Conservation (phyloP, 2,888 invertebrate species). For the Gandaritis pyraliata region DNA sequence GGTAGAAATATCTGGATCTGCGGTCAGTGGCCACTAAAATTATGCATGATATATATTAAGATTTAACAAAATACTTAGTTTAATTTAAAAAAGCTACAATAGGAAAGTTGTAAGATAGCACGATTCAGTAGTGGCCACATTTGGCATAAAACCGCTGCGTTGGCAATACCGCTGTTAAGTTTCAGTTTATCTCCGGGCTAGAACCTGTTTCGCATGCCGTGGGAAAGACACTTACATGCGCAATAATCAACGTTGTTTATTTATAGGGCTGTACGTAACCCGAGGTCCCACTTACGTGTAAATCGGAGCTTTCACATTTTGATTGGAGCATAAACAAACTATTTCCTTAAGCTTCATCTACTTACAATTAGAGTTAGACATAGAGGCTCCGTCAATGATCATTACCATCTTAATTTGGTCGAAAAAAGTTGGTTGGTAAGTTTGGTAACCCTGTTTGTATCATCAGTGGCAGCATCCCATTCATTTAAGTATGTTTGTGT, state of each 20-base stretch:
- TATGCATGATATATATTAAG: too few species aligned
- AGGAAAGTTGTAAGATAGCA: too few species aligned
- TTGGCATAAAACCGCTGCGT: slow-evolving; percentile 1
- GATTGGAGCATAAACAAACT: slow-evolving; percentile 42
- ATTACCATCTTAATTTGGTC: slow-evolving; percentile 37
- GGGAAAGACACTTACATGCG: slow-evolving; percentile 77
- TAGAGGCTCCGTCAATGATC: slow-evolving; percentile 34
- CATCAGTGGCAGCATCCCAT: slow-evolving; percentile 72
- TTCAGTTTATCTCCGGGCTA: slow-evolving; percentile 74
- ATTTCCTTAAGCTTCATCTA: slow-evolving; percentile 39
- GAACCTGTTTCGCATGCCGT: slow-evolving; percentile 81
- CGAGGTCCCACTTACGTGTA: slow-evolving; percentile 45
- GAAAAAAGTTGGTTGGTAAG: slow-evolving; percentile 47
- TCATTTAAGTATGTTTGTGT: slow-evolving; percentile 57
- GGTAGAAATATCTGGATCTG: too few species aligned
- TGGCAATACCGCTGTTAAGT: slow-evolving; percentile 54
- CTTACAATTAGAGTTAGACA: slow-evolving; percentile 37
- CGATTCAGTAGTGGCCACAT: too few species aligned
- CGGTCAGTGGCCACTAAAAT: too few species aligned
- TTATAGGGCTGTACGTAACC: slow-evolving; percentile 65
- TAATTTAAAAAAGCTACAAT: too few species aligned
- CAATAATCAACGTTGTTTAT: slow-evolving; percentile 75
- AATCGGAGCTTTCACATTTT: slow-evolving; percentile 56
- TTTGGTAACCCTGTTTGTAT: slow-evolving; percentile 64
- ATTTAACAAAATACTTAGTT: too few species aligned